Conservation (phyloP, 1,140 invertebrate species). For the Zaprionus kolodkinae region DNA sequence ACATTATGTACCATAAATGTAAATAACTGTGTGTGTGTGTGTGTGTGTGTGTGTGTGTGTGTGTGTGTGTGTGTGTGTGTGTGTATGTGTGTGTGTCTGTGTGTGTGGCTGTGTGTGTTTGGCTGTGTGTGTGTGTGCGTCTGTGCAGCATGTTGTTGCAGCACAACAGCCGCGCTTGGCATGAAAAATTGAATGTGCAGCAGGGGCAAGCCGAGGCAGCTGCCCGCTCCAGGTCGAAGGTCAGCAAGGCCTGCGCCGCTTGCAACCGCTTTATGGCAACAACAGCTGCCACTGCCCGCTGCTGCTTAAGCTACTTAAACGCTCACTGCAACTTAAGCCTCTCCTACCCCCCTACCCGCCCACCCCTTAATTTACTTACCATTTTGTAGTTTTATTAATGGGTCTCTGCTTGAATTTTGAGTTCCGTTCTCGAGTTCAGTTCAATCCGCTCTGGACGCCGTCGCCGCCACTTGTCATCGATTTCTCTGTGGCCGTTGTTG, state of each 20-base stretch:
- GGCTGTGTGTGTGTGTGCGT: slow-evolving; percentile 15
- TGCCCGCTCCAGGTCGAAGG: neutral
- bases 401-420: slow-evolving; percentile 2
- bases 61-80: slow-evolving; percentile 19
- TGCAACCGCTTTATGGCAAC: slow-evolving; percentile 20
- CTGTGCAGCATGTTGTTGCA: slow-evolving; percentile 50
- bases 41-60: slow-evolving; percentile 1
- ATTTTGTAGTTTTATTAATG: slow-evolving; percentile 29
- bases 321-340: slow-evolving; percentile 9
- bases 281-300: slow-evolving; percentile 17
- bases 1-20: slow-evolving; percentile 34
- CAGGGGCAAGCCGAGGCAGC: too few species aligned
- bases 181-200: slow-evolving; percentile 79
- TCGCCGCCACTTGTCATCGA: slow-evolving; percentile 1
- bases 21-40: slow-evolving; percentile 19
- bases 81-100: slow-evolving; percentile 1
- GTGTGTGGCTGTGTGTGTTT: too few species aligned
- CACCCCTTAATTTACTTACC: slow-evolving; percentile 20
- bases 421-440: slow-evolving; percentile 2
- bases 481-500: neutral
- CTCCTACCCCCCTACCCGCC: neutral
- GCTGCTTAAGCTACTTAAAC: slow-evolving; percentile 17
- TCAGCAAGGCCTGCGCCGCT: neutral
- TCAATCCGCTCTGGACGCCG: neutral
- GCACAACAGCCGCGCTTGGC: slow-evolving; percentile 77